Evolutionary conservation across 1,140 invertebrate genomes (phyloP), one percentile per base, ranked within the genome.

Genomic region (Drosophila lacertosa): DNA sequence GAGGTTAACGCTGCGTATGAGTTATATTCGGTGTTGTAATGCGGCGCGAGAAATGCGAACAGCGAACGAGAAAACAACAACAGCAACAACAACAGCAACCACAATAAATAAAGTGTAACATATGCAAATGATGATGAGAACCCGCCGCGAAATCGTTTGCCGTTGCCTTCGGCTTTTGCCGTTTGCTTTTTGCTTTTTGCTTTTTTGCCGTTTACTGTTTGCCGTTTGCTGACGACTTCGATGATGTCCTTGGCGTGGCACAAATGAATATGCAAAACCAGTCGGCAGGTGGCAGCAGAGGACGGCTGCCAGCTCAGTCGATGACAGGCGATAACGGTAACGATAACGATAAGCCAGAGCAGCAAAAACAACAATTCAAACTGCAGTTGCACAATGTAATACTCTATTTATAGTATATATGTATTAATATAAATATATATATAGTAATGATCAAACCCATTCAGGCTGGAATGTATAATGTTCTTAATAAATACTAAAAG

Each of bases 41-140:
- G 81, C 72, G 79, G 79, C 70, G 65, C 75, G 66, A 72, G 45
- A 77, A 70, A 78, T 67, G 22, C 33, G 20, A 53, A 53, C 42
- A 40, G 40, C 37, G n/a, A 58, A 32, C 26, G n/a, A 64, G 26
- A 20, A 33, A 62, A 22, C 32, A 24, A 35, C 57, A 47, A 35
- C 66, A 51, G 5, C n/a, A 22, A 20, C 37, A 51, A 42, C 48
- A 42, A 47, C 60, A 51, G 22, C 26, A 60, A 33, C 57, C 64
- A 88, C 77, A 88, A 86, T 88, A 88, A 86, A 86, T 88, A 86
- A 86, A 77, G 60, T 88, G 81, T 88, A 86, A 86, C 81, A 86
- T 86, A 86, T 86, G 81, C 81, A 86, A 86, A 88, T 86, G 81
- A 86, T 88, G 81, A 88, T 86, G 81, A 84, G 81, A 86, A 86